Evolutionary conservation across 2,113 vertebrate species (phyloP).

Genomic region (Apteryx mantelli): DNA sequence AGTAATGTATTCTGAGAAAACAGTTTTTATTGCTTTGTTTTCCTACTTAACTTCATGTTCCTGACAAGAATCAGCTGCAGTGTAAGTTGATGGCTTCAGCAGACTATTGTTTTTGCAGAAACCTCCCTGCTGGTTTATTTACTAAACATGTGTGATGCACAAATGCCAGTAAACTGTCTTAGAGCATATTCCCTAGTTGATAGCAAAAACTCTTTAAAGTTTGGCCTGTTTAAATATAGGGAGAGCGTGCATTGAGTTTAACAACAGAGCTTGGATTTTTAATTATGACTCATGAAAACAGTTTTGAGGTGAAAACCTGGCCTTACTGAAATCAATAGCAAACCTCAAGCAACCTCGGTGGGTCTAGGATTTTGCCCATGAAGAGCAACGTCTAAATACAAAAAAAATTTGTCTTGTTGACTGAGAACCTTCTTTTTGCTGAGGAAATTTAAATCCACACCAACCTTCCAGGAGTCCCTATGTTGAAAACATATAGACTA

Average conservation of each 20-base stretch:
- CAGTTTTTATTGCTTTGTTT: conserved; percentile 32
- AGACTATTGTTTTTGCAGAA: conserved; percentile 57
- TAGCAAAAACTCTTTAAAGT: conserved; percentile 35
- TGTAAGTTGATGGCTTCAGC: conserved; percentile 39
- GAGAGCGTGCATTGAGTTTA: background rate
- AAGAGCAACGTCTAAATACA: background rate
- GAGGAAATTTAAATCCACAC: background rate
- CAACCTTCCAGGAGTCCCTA: background rate
- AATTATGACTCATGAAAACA: background rate
- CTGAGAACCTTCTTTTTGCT: background rate
- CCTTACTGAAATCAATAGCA: background rate
- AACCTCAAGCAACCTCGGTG: background rate
- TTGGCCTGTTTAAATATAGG: background rate
- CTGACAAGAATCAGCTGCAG: conserved; percentile 49
- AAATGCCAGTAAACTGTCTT: conserved; percentile 50
- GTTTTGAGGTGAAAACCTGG: background rate
- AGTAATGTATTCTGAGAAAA: conserved; percentile 16
- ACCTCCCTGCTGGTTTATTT: conserved; percentile 60
- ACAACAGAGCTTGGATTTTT: background rate
- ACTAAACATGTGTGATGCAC: conserved; percentile 62
- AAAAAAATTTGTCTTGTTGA: background rate
- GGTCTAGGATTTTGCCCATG: background rate
- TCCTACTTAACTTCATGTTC: background rate
- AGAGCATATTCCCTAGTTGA: background rate
- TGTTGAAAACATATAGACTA: background rate